Percentiles rank a stretch among this genome's conserved stretches.
phyloP scores from a whole-genome alignment of 2,797 vertebrate genomes.

The Malacoctenus gilli region DNA sequence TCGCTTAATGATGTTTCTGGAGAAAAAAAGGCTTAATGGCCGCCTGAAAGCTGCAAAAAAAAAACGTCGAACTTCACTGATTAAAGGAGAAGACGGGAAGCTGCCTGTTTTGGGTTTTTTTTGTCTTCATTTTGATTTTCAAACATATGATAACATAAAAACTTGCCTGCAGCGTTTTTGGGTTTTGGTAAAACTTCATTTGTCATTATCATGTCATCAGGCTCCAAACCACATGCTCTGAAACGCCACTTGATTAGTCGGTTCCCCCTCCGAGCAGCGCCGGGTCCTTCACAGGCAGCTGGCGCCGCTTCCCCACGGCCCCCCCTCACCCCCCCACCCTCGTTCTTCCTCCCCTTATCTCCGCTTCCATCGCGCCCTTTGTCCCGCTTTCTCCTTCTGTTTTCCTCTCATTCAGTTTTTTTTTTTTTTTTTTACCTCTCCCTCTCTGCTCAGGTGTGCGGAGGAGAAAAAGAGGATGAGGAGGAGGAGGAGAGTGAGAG shows the following conservation, averaged over 20 bases:
- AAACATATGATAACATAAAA: slow-evolving; percentile 44
- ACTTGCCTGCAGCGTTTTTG: slow-evolving; percentile 36
- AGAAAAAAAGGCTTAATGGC: slow-evolving; percentile 41
- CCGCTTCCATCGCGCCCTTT: slow-evolving; percentile 2
- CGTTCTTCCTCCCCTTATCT: slow-evolving; percentile 8
- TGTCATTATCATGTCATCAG: slow-evolving; percentile 47
- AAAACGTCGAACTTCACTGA: slow-evolving; percentile 46
- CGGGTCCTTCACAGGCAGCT: slow-evolving; percentile 13
- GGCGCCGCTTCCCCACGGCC: slow-evolving; percentile 22
- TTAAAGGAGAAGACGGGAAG: slow-evolving; percentile 61
- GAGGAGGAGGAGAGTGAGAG: neutral
- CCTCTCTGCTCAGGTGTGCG: slow-evolving; percentile 66
- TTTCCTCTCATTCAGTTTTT: slow-evolving; percentile 5
- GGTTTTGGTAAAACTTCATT: slow-evolving; percentile 56
- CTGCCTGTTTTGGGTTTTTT: too few relatives aligned
- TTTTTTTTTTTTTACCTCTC: slow-evolving; percentile 48
- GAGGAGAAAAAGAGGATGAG: slow-evolving; percentile 28
- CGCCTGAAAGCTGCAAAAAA: slow-evolving; percentile 7
- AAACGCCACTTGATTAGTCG: slow-evolving; percentile 47
- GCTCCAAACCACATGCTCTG: slow-evolving; percentile 47
- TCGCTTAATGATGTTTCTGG: slow-evolving; percentile 54
- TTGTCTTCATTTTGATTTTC: slow-evolving; percentile 49
- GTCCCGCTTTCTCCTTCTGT: slow-evolving; percentile 15
- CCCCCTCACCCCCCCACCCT: neutral
- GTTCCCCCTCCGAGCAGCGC: slow-evolving; percentile 18